Conservation (phyloP, 1,140 invertebrate species). For the Bombus impatiens region DNA sequence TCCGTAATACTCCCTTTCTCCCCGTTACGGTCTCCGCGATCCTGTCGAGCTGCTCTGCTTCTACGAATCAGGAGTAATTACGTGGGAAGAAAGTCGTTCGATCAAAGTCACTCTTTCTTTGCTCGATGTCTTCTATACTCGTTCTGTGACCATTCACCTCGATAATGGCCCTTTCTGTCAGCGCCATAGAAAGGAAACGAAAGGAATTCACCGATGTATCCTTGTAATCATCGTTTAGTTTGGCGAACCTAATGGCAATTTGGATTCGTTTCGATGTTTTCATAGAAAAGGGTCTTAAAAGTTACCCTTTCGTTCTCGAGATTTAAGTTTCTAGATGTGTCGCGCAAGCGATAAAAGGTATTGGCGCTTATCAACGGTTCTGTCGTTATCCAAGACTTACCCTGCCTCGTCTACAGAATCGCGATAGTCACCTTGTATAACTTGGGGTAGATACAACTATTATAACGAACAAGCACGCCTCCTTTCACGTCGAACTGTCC, state of each 20-base stretch:
- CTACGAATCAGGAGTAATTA: conserved; percentile 48
- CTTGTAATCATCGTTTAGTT: not conserved
- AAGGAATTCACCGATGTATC: not conserved
- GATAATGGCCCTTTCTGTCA: conserved; percentile 38
- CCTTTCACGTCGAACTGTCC: conserved; percentile 71
- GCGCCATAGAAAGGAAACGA: not conserved
- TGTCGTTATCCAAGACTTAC: not conserved
- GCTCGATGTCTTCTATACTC: not conserved
- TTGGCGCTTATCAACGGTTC: not conserved
- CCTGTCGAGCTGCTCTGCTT: not conserved
- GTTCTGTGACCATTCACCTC: conserved; percentile 9
- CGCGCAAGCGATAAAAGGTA: too few relatives aligned
- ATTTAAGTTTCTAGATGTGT: too few relatives aligned
- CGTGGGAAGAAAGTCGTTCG: conserved; percentile 59
- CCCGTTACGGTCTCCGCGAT: not conserved
- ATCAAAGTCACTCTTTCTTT: conserved; percentile 61
- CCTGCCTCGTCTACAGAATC: not conserved
- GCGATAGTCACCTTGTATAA: conserved; percentile 25
- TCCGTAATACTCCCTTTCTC: conserved; percentile 31
- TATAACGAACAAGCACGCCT: conserved; percentile 53
- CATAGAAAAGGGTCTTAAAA: not conserved
- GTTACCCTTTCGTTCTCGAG: not conserved
- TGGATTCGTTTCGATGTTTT: not conserved
- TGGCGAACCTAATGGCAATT: not conserved
- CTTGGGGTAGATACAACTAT: conserved; percentile 5